Conservation (phyloP, 2,797 vertebrate genomes). For the Mormyrops boulengeri region DNA sequence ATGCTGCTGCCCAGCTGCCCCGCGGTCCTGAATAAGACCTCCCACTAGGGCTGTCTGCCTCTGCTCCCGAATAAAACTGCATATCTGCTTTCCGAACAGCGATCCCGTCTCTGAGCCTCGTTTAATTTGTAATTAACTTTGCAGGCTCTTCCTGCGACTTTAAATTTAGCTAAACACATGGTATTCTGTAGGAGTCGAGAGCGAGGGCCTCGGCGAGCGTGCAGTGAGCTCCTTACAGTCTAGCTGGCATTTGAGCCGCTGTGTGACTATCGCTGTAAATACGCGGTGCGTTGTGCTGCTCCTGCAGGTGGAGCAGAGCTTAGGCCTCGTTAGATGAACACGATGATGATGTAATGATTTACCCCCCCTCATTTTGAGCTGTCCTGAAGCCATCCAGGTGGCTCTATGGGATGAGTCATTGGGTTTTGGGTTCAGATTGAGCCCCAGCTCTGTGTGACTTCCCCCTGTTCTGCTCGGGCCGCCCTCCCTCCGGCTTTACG, state of each 20-base stretch:
- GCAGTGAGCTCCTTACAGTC: no score
- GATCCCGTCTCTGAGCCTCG: neutral
- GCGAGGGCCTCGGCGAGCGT: neutral
- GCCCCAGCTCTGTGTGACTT: neutral
- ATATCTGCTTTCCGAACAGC: neutral
- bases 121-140: neutral
- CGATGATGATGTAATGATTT: neutral
- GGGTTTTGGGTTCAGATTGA: neutral
- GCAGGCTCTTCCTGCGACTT: neutral
- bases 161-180: neutral
- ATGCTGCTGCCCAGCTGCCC: neutral
- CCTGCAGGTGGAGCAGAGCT: neutral
- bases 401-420: neutral
- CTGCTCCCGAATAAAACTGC: neutral
- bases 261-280: neutral
- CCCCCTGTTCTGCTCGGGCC: neutral
- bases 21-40: neutral
- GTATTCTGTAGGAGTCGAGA: neutral
- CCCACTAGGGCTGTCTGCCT: neutral
- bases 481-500: neutral
- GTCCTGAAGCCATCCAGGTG: neutral
- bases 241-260: neutral
- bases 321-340: neutral
- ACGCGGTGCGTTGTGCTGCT: neutral
- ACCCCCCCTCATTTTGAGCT: neutral